phyloP scores from a whole-genome alignment of 1,140 invertebrate species.

The Homalodisca vitripennis region DNA sequence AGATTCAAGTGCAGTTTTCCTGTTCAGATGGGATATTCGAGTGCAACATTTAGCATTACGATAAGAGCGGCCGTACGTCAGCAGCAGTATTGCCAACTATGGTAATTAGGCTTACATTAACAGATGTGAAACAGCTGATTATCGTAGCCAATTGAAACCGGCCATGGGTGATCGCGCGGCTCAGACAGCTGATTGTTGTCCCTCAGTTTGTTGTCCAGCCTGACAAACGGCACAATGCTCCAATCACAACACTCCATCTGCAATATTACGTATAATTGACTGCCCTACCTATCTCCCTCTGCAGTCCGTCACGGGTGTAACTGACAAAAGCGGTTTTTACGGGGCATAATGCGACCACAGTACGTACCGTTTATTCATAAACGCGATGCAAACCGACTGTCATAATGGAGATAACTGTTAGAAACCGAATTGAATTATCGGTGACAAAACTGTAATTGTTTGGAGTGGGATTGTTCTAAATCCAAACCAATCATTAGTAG shows the following conservation, averaged over 20 bases:
- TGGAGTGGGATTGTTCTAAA: no score
- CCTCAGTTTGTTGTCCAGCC: not conserved
- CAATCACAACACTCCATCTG: not conserved
- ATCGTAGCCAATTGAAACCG: slow-evolving; percentile 3
- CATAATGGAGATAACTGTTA: slow-evolving; percentile 2
- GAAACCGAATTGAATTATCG: no score
- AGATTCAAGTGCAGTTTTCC: no score
- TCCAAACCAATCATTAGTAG: no score
- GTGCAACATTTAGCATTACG: no score
- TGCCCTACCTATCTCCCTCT: not conserved
- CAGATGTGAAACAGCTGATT: slow-evolving; percentile 12
- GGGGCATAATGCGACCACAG: not conserved
- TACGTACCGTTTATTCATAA: not conserved
- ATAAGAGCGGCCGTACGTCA: no score
- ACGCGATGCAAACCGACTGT: not conserved
- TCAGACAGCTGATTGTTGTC: no score
- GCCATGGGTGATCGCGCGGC: no score
- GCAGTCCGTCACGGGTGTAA: not conserved
- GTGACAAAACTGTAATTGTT: no score
- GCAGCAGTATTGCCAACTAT: no score
- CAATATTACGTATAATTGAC: slow-evolving; percentile 12
- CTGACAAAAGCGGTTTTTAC: slow-evolving; percentile 1
- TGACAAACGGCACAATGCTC: slow-evolving; percentile 13
- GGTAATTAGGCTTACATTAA: no score
- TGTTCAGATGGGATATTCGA: no score